phyloP scores from a whole-genome alignment of 1,140 invertebrate genomes.

The Neodiprion fabricii region DNA sequence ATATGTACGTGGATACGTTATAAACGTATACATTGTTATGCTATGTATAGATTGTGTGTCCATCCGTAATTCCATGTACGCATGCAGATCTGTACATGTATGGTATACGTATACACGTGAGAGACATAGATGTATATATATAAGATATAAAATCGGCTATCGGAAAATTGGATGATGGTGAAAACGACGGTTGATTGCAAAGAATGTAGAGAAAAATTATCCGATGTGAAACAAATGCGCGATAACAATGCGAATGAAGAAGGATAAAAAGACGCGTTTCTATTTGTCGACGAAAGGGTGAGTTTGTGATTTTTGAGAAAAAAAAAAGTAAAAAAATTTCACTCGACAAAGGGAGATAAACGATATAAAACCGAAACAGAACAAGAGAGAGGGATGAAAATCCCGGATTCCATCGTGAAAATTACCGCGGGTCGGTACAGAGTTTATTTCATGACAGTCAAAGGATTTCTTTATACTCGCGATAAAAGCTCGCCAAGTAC shows the following conservation, averaged over 20 bases:
- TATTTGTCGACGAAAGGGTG: neutral
- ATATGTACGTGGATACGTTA: no score
- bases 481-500: neutral
- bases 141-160: no score
- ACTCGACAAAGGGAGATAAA: neutral
- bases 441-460: neutral
- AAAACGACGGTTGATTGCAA: neutral
- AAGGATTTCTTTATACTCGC: neutral
- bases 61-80: no score
- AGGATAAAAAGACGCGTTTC: neutral
- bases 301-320: neutral
- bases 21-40: no score
- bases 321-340: neutral
- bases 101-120: neutral
- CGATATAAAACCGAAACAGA: no score
- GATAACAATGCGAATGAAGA: no score
- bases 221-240: no score
- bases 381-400: no score
- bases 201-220: neutral
- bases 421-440: neutral
- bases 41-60: no score
- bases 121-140: neutral
- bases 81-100: neutral
- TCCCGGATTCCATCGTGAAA: no score
- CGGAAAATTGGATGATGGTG: neutral